phyloP scores from a whole-genome alignment of 2,113 vertebrate genomes.

The Micromys minutus region DNA sequence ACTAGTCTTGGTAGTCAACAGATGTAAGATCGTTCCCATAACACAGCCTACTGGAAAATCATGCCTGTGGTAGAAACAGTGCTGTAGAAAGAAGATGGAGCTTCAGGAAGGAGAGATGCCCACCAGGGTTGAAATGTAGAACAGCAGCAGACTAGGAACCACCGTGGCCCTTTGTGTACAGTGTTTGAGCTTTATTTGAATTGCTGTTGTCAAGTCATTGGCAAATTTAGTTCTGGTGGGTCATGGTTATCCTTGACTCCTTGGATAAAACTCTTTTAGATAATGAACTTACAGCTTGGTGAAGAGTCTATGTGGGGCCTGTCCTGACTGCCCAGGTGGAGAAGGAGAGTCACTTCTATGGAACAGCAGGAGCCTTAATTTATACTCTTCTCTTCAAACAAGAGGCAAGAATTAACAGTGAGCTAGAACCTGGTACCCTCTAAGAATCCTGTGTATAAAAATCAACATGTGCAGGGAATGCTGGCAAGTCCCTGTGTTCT shows the following conservation, averaged over 20 bases:
- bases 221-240: background rate
- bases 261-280: background rate
- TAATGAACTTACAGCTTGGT: background rate
- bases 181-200: conserved; percentile 6
- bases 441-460: background rate
- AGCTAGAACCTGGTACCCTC: background rate
- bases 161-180: background rate
- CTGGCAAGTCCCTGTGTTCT: background rate
- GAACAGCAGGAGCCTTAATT: background rate
- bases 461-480: background rate
- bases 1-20: conserved; percentile 53
- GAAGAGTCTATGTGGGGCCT: background rate
- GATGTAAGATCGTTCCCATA: conserved; percentile 56
- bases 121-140: background rate
- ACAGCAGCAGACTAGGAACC: background rate
- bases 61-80: conserved; percentile 32
- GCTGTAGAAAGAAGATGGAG: background rate
- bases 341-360: background rate
- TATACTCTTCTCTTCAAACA: background rate
- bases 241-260: background rate
- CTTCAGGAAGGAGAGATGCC: background rate
- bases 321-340: background rate
- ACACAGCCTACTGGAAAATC: conserved; percentile 61
- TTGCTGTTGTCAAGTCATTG: background rate
- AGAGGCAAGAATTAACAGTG: background rate